Evolutionary conservation across 37 sponge, comb jelly and placozoan genomes (phyloP).

Genomic region (Petrosia ficiformis): DNA sequence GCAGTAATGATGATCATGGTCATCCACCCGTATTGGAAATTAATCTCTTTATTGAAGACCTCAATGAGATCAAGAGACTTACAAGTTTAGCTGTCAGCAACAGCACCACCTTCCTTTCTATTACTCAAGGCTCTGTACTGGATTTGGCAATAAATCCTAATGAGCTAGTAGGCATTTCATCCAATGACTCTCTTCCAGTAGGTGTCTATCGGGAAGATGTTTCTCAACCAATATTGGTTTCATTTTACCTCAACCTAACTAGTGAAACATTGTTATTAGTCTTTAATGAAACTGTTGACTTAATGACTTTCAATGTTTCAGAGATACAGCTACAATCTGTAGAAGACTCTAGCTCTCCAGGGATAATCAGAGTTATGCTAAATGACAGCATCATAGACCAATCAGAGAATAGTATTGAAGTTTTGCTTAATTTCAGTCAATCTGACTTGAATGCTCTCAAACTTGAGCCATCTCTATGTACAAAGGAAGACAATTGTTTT

Average conservation of each 20-base stretch:
- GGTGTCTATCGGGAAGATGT: slow-evolving; percentile 33
- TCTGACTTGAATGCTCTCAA: slow-evolving; percentile 78
- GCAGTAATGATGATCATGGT: slow-evolving; percentile 51
- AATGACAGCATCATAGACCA: slow-evolving; percentile 26
- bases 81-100: slow-evolving; percentile 42
- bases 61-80: slow-evolving; percentile 71
- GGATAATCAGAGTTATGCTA: slow-evolving; percentile 1
- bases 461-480: slow-evolving; percentile 57
- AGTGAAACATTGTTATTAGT: slow-evolving; percentile 44
- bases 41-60: slow-evolving; percentile 35
- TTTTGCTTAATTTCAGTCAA: slow-evolving; percentile 41
- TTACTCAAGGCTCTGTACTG: slow-evolving; percentile 38
- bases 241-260: slow-evolving; percentile 66
- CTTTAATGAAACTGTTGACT: slow-evolving; percentile 83
- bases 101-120: slow-evolving; percentile 62
- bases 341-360: slow-evolving; percentile 31
- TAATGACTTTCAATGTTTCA: slow-evolving; percentile 32
- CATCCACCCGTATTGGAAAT: slow-evolving; percentile 77
- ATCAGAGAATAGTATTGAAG: slow-evolving; percentile 25
- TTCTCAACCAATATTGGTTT: slow-evolving; percentile 53
- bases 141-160: slow-evolving; percentile 51
- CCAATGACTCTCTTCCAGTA: slow-evolving; percentile 21
- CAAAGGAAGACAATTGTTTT: slow-evolving; percentile 41
- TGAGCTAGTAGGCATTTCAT: slow-evolving; percentile 12
- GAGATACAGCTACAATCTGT: slow-evolving; percentile 62